phyloP scores from a whole-genome alignment of 2,888 invertebrate species.

The Apamea epomidion region DNA sequence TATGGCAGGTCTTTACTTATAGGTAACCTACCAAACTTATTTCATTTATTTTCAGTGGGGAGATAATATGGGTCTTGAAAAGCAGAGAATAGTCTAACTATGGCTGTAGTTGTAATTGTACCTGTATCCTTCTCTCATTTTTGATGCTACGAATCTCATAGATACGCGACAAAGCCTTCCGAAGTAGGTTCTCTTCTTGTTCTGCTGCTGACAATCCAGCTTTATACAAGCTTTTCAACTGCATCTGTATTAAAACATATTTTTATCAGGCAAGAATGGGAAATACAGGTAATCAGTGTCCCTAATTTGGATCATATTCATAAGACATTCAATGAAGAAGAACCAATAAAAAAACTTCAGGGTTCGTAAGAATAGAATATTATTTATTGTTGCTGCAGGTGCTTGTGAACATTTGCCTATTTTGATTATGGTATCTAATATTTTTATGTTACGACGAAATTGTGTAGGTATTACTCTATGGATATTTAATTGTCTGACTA shows the following conservation, averaged over 20 bases:
- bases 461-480: too few species aligned
- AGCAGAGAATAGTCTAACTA: background rate
- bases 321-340: background rate
- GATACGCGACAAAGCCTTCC: constrained; percentile 96
- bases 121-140: constrained; percentile 96
- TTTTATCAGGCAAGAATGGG: background rate
- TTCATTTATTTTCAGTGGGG: background rate
- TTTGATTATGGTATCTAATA: too few species aligned
- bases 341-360: background rate
- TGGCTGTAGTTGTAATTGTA: background rate
- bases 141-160: constrained; percentile 97
- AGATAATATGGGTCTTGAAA: background rate
- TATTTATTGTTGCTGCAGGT: background rate
- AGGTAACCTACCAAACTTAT: background rate
- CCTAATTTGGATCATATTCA: background rate
- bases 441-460: too few species aligned
- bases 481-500: too few species aligned
- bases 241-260: constrained; percentile 85
- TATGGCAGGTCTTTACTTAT: background rate
- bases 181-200: constrained; percentile 95
- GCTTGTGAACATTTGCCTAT: background rate
- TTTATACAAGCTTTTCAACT: constrained; percentile 95
- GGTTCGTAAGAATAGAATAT: too few species aligned
- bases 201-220: constrained; percentile 95
- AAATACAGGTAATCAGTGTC: background rate